phyloP scores from a whole-genome alignment of 2,113 vertebrate species.

The Benitochromis conjunctus region DNA sequence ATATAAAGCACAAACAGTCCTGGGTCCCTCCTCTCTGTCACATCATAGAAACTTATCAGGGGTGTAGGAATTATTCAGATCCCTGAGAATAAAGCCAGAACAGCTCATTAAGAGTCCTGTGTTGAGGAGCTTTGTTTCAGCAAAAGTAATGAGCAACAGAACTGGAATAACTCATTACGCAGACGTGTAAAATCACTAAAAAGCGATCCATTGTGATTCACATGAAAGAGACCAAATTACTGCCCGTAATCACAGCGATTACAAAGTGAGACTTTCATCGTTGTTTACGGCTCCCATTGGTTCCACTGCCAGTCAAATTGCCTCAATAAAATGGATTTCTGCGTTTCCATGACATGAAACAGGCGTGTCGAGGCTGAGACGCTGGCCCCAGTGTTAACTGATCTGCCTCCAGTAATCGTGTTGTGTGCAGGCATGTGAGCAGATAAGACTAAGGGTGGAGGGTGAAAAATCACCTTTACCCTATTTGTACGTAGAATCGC shows the following conservation, averaged over 20 bases:
- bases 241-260: slow-evolving; percentile 28
- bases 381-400: slow-evolving; percentile 33
- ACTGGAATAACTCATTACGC: not conserved
- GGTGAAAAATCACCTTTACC: slow-evolving; percentile 17
- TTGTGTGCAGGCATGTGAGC: slow-evolving; percentile 23
- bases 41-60: not conserved
- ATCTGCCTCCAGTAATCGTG: slow-evolving; percentile 42
- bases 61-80: not conserved
- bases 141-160: not conserved
- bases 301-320: slow-evolving; percentile 31
- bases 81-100: not conserved
- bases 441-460: slow-evolving; percentile 28
- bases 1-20: slow-evolving; percentile 15
- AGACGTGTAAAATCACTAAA: not conserved
- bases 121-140: not conserved
- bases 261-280: slow-evolving; percentile 24
- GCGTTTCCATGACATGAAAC: slow-evolving; percentile 18
- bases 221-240: slow-evolving; percentile 15
- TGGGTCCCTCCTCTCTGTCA: not conserved
- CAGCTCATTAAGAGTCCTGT: not conserved
- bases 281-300: slow-evolving; percentile 21
- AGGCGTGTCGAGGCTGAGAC: slow-evolving; percentile 35
- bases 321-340: slow-evolving; percentile 35
- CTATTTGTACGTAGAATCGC: not conserved
- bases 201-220: not conserved